A percentile compares a stretch with the other conserved stretches of the same genome.
phyloP scores from a whole-genome alignment of 1,140 invertebrate genomes.

The Bathynomus jamesi region DNA sequence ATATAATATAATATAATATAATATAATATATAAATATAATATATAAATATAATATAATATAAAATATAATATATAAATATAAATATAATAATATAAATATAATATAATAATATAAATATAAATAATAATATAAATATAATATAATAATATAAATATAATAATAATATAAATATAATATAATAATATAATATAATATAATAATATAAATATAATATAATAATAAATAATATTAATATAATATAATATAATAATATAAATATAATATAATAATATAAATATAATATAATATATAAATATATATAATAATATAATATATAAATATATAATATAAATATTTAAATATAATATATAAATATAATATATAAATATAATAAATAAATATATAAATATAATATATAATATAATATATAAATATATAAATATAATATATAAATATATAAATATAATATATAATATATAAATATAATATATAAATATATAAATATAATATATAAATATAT shows the following conservation, averaged over 20 bases:
- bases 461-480: not conserved
- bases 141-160: no score
- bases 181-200: not conserved
- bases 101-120: no score
- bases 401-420: not conserved
- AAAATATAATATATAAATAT: no score
- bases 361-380: no score
- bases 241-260: not conserved
- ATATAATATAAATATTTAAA: not conserved
- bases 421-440: not conserved
- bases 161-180: no score
- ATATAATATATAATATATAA: not conserved
- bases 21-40: no score
- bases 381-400: no score
- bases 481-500: not conserved
- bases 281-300: not conserved
- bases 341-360: not conserved
- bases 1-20: no score
- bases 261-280: not conserved
- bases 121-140: no score
- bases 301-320: not conserved
- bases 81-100: not conserved
- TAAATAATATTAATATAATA: not conserved
- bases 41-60: no score
- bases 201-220: not conserved